Percentiles rank a stretch among this genome's conserved stretches.
Conservation (phyloP, 2,797 vertebrate species). For the Spinus pinus region DNA sequence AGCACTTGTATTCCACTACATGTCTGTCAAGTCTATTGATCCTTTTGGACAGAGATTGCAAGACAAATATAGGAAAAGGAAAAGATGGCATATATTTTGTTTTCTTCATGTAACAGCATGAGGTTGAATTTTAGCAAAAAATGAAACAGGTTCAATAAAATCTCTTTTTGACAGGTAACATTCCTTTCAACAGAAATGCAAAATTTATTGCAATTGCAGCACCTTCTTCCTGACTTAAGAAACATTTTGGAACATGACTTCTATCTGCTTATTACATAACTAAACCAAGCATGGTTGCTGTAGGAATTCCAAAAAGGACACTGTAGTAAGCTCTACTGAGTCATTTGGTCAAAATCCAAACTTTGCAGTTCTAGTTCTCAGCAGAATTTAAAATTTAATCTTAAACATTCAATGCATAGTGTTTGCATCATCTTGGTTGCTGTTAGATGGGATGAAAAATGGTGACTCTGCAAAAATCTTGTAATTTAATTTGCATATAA, state of each 20-base stretch:
- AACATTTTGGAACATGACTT: neutral
- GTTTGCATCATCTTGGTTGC: slow-evolving; percentile 33
- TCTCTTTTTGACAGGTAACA: neutral
- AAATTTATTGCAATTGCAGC: neutral
- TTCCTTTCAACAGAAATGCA: neutral
- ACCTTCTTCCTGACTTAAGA: neutral
- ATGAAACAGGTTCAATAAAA: neutral
- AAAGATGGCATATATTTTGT: neutral
- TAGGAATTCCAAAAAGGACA: neutral
- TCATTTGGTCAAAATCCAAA: neutral
- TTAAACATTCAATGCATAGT: neutral
- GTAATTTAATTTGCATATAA: slow-evolving; percentile 52
- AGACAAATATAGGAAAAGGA: neutral
- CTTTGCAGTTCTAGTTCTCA: neutral
- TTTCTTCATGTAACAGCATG: neutral
- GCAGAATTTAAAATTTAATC: slow-evolving; percentile 22
- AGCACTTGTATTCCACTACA: neutral
- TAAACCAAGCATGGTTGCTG: neutral
- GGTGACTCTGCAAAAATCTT: slow-evolving; percentile 43
- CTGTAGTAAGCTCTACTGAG: neutral
- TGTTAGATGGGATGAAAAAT: slow-evolving; percentile 50
- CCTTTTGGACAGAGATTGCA: neutral
- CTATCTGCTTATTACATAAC: neutral
- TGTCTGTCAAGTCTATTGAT: neutral
- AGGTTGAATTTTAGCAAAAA: neutral